A percentile compares a stretch with the other conserved stretches of the same genome.
Evolutionary conservation across 2,888 invertebrate species (phyloP).

Genomic region (Pyrgus malvae): DNA sequence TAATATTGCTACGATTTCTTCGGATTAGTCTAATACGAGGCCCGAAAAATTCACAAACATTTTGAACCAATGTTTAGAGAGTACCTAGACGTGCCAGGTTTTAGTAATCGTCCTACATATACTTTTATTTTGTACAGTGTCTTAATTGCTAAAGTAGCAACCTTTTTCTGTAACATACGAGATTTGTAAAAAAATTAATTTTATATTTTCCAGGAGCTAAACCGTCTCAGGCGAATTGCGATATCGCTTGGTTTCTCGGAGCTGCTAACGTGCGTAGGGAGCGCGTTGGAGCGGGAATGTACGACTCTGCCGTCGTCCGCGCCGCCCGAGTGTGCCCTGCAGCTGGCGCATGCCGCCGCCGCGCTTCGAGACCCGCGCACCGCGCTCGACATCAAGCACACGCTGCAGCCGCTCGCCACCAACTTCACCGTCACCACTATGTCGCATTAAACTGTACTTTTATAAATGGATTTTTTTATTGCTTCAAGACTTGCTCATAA

Average conservation of each 20-base stretch:
- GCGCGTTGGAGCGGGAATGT: constrained; percentile 94
- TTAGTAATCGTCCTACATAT: too few relatives aligned
- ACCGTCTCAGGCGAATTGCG: constrained; percentile 94
- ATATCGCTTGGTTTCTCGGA: constrained; percentile 95
- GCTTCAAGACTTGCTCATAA: too few relatives aligned
- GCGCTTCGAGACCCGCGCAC: constrained; percentile 88
- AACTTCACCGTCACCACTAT: constrained; percentile 54
- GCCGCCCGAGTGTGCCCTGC: constrained; percentile 93
- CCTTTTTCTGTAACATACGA: too few relatives aligned
- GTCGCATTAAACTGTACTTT: constrained; percentile 41
- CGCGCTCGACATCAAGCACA: constrained; percentile 68
- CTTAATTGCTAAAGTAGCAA: too few relatives aligned
- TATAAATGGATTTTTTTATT: too few relatives aligned
- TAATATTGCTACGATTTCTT: too few relatives aligned
- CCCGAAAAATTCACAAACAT: too few relatives aligned
- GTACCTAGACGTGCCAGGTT: too few relatives aligned
- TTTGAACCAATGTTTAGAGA: too few relatives aligned
- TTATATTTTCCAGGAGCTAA: constrained; percentile 97
- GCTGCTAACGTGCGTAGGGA: constrained; percentile 91
- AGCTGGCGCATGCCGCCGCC: constrained; percentile 93
- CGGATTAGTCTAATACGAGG: too few relatives aligned
- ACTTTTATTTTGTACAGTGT: too few relatives aligned
- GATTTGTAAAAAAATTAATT: too few relatives aligned
- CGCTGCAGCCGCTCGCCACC: constrained; percentile 60
- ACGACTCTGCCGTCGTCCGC: constrained; percentile 88